A percentile compares a stretch with the other conserved stretches of the same genome.
Evolutionary conservation across 2,113 vertebrate genomes (phyloP).

Genomic region (Catharus bicknelli): DNA sequence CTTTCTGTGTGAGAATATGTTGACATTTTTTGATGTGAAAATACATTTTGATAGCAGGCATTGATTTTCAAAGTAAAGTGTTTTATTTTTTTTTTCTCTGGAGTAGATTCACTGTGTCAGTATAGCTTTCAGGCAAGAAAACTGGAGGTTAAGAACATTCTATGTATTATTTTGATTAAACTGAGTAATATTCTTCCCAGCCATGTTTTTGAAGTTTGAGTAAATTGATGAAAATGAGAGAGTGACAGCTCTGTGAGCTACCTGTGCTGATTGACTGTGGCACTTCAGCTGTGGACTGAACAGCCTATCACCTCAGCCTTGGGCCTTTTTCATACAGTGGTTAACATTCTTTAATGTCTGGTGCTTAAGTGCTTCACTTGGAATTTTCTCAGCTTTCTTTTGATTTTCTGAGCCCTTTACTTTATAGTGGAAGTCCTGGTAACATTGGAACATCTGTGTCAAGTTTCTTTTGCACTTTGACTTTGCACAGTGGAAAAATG

Average conservation of each 20-base stretch:
- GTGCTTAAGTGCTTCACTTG: not conserved
- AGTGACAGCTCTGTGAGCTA: not conserved
- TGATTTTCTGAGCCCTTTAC: not conserved
- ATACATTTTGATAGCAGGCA: not conserved
- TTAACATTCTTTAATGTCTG: not conserved
- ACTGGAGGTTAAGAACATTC: not conserved
- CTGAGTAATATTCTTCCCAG: not conserved
- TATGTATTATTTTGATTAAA: not conserved
- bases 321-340: not conserved
- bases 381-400: constrained; percentile 1
- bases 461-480: constrained; percentile 11
- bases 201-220: not conserved
- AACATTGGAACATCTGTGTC: not conserved
- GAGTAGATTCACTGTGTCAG: not conserved
- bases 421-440: not conserved
- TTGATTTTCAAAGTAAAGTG: not conserved
- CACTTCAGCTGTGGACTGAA: not conserved
- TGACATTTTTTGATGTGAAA: not conserved
- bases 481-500: not conserved
- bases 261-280: not conserved
- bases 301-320: not conserved
- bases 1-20: not conserved
- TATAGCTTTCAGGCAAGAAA: not conserved
- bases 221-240: not conserved
- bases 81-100: not conserved